Percentiles rank a stretch among this genome's conserved stretches.
Conservation (phyloP, 2,113 vertebrate genomes). For the Miniopterus natalensis region DNA sequence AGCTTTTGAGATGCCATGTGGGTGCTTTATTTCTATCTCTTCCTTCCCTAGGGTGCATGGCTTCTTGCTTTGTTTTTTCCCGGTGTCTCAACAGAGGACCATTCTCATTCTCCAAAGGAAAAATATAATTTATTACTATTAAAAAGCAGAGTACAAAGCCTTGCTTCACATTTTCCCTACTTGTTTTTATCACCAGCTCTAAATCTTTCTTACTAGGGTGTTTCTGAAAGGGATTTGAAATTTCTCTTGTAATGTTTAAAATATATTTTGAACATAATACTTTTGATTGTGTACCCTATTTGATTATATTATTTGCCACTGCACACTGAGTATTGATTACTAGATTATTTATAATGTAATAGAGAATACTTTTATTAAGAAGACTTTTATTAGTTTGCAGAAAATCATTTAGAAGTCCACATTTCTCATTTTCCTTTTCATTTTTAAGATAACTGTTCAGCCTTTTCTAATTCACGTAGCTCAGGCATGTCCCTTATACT, state of each 20-base stretch:
- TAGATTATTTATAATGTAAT: slow-evolving; percentile 9
- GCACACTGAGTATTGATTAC: neutral
- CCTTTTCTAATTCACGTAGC: neutral
- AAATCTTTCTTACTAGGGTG: neutral
- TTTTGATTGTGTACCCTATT: neutral
- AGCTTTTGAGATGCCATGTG: neutral
- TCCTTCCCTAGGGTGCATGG: neutral
- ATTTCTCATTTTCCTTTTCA: slow-evolving; percentile 11
- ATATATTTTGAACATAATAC: slow-evolving; percentile 10
- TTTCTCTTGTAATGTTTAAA: slow-evolving; percentile 4
- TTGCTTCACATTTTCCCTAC: neutral
- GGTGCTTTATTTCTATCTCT: neutral
- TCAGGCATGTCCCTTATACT: neutral
- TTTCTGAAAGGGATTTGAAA: neutral
- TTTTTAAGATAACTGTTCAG: neutral
- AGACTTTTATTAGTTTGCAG: neutral
- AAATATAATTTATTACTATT: neutral
- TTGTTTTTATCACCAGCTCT: neutral
- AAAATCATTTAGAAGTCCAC: neutral
- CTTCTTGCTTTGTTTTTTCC: neutral
- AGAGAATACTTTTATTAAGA: slow-evolving; percentile 20
- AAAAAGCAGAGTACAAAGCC: neutral
- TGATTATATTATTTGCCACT: neutral
- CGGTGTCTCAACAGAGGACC: neutral
- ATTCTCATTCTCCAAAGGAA: neutral